These are phyloP conservation scores for Drosophila tanythrix DNA, from an alignment of 2,888 invertebrate species.

Conservation along the genomic window DNA sequence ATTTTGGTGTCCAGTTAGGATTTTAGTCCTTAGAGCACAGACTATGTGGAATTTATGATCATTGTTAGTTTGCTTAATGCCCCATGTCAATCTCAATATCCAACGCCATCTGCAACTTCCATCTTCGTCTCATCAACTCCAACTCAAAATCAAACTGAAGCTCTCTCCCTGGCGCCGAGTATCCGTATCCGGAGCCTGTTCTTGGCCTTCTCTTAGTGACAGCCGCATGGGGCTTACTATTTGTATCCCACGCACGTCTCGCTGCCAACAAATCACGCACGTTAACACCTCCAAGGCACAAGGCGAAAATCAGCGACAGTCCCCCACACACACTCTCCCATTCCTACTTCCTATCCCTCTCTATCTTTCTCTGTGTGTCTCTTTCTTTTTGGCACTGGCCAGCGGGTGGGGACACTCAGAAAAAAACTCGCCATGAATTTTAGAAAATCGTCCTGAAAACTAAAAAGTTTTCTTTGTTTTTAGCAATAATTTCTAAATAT, in stretches of 20 bases:
- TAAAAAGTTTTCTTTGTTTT: not conserved
- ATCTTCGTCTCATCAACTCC: slow-evolving; percentile 18
- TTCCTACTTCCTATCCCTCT: not conserved
- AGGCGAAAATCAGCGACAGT: slow-evolving; percentile 49
- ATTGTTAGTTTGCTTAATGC: slow-evolving; percentile 54
- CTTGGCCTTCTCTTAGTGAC: slow-evolving; percentile 43
- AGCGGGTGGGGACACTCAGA: slow-evolving; percentile 10
- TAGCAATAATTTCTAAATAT: not conserved
- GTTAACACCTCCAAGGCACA: slow-evolving; percentile 68
- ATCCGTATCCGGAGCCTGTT: slow-evolving; percentile 31
- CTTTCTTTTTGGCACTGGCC: slow-evolving; percentile 33
- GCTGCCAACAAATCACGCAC: slow-evolving; percentile 66
- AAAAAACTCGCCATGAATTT: not conserved
- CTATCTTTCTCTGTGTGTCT: not conserved
- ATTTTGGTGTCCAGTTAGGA: slow-evolving; percentile 24
- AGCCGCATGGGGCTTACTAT: slow-evolving; percentile 51
- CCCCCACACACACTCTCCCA: not conserved
- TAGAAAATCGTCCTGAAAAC: no score
- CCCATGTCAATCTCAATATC: slow-evolving; percentile 51
- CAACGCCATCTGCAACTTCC: slow-evolving; percentile 26
- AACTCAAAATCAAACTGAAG: slow-evolving; percentile 9
- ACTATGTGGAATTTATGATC: slow-evolving; percentile 8
- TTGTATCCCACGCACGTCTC: slow-evolving; percentile 56
- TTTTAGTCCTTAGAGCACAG: not conserved
- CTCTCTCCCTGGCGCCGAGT: slow-evolving; percentile 13